Percentiles rank a stretch among this genome's conserved stretches.
Conservation (phyloP, 2,113 vertebrate genomes). For the Zosterops pallidus region DNA sequence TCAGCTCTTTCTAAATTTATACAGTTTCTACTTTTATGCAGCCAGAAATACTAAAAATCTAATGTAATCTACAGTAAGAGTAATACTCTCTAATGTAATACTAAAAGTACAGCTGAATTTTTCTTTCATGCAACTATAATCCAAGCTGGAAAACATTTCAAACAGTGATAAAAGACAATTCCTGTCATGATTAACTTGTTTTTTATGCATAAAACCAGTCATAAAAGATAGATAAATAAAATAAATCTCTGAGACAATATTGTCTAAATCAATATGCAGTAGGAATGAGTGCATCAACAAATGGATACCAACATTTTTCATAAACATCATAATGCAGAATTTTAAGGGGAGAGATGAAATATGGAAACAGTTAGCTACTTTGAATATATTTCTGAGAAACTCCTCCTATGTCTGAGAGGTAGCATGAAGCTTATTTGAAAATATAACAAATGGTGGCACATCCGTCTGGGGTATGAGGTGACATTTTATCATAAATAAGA, state of each 20-base stretch:
- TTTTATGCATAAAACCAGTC: neutral
- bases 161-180: neutral
- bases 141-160: neutral
- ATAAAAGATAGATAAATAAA: neutral
- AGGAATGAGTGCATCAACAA: neutral
- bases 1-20: neutral
- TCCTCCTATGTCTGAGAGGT: neutral
- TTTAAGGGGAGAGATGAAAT: neutral
- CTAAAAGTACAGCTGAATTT: neutral
- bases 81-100: neutral
- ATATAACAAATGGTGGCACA: neutral
- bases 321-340: neutral
- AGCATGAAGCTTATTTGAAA: neutral
- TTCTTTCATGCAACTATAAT: neutral
- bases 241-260: neutral
- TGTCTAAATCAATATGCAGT: neutral
- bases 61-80: neutral
- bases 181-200: neutral
- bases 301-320: neutral
- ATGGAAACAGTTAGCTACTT: neutral
- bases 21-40: neutral
- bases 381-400: conserved; percentile 22
- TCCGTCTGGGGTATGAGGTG: neutral
- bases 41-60: neutral
- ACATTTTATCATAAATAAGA: conserved; percentile 14